Conservation (phyloP, 2,113 vertebrate species). For the Rhynchopsitta pachyrhyncha region DNA sequence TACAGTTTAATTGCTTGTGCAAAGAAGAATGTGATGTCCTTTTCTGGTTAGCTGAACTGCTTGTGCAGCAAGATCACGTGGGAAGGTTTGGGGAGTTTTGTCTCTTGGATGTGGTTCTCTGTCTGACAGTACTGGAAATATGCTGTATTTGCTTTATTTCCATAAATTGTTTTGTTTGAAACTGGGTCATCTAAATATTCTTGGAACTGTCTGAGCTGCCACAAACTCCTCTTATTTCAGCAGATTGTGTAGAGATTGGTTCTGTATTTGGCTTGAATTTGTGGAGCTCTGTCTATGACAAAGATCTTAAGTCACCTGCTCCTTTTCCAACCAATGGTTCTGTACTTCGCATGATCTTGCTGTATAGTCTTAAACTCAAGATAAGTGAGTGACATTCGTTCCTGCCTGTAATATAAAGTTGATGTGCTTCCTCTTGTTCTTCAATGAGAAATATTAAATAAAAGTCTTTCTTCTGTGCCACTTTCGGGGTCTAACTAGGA, state of each 20-base stretch:
- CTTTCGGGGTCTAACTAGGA: not conserved
- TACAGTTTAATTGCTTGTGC: not conserved
- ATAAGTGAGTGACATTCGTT: not conserved
- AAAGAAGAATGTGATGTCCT: conserved; percentile 21
- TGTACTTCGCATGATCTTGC: not conserved
- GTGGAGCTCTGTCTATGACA: not conserved
- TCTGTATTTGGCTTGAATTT: not conserved
- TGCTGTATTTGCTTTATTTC: not conserved
- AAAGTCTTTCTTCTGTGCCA: not conserved
- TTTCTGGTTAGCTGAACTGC: conserved; percentile 44
- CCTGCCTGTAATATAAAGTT: not conserved
- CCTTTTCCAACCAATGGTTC: not conserved
- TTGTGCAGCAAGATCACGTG: not conserved
- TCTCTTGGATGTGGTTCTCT: not conserved
- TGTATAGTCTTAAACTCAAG: not conserved
- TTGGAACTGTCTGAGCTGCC: not conserved
- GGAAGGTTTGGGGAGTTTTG: not conserved
- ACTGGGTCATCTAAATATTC: not conserved
- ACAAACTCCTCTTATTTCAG: not conserved
- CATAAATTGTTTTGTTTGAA: not conserved
- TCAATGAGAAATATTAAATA: not conserved
- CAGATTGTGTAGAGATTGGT: not conserved
- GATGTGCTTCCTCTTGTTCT: not conserved
- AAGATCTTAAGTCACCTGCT: not conserved
- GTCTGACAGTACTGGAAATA: not conserved